Evolutionary conservation across 2,888 invertebrate species (phyloP).

Genomic region (Nomada flava): DNA sequence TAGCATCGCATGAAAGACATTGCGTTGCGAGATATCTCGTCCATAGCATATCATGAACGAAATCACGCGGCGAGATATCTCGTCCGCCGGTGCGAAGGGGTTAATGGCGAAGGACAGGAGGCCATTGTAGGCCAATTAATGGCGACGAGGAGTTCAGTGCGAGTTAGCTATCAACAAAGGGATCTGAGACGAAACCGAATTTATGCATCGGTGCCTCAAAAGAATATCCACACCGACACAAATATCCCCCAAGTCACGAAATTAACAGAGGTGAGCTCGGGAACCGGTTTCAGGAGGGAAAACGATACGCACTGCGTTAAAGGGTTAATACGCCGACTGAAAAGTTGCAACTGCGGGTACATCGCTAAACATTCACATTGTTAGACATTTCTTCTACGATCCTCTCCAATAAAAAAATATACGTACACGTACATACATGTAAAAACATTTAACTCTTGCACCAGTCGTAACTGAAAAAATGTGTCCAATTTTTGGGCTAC

Average conservation of each 20-base stretch:
- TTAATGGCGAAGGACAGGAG: neutral
- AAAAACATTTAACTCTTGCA: no score
- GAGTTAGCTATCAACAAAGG: conserved; percentile 25
- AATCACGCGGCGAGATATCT: no score
- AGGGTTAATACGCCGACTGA: conserved; percentile 51
- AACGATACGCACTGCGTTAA: conserved; percentile 53
- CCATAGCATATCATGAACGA: no score
- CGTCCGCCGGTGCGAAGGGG: no score
- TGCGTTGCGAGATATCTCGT: no score
- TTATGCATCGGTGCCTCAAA: conserved; percentile 49
- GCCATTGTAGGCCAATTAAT: neutral
- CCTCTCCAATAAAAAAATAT: neutral
- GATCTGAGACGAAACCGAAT: conserved; percentile 57
- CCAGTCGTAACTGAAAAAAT: no score
- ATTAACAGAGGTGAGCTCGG: conserved; percentile 49
- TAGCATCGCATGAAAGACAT: no score
- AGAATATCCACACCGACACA: conserved; percentile 50
- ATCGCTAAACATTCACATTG: neutral
- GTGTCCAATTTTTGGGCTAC: no score
- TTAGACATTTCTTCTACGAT: no score
- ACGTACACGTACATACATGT: no score
- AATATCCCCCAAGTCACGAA: conserved; percentile 61
- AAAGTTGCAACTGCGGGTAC: conserved; percentile 33
- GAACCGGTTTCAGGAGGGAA: conserved; percentile 54
- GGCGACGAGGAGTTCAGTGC: conserved; percentile 8